These are phyloP conservation scores for Pionites leucogaster DNA, from an alignment of 2,113 vertebrate species.

Conservation along the genomic window DNA sequence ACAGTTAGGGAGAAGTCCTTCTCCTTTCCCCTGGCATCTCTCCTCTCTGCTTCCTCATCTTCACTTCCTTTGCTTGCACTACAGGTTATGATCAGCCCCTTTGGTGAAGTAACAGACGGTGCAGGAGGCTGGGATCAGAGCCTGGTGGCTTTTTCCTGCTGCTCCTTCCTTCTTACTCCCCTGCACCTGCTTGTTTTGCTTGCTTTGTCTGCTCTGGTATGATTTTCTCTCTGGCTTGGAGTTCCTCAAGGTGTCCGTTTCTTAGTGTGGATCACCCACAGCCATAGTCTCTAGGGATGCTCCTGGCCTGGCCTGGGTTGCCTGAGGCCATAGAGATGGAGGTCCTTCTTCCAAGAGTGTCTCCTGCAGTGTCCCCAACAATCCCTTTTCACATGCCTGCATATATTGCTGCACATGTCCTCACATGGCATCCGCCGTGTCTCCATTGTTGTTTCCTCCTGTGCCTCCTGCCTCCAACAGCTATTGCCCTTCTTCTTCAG, in stretches of 20 bases:
- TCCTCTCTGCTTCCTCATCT: accelerated
- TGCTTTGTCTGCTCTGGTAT: background rate
- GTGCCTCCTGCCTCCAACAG: accelerated
- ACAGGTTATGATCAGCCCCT: background rate
- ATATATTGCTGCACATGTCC: background rate
- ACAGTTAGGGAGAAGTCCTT: background rate
- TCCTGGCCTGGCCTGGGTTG: background rate
- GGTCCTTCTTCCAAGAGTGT: background rate
- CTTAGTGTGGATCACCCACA: background rate
- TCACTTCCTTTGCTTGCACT: accelerated
- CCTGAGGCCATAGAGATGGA: accelerated
- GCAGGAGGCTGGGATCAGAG: background rate
- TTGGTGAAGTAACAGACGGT: accelerated
- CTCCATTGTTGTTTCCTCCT: background rate
- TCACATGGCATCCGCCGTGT: accelerated
- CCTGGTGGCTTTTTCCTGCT: background rate
- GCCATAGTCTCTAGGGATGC: background rate
- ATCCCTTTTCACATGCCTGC: background rate
- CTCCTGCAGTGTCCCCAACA: background rate
- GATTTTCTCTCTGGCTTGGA: background rate
- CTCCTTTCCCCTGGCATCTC: background rate
- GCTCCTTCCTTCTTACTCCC: background rate
- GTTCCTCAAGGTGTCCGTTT: background rate
- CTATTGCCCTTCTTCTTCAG: background rate
- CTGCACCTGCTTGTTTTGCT: background rate